phyloP scores from a whole-genome alignment of 2,797 vertebrate genomes.

The Carcharodon carcharias region DNA sequence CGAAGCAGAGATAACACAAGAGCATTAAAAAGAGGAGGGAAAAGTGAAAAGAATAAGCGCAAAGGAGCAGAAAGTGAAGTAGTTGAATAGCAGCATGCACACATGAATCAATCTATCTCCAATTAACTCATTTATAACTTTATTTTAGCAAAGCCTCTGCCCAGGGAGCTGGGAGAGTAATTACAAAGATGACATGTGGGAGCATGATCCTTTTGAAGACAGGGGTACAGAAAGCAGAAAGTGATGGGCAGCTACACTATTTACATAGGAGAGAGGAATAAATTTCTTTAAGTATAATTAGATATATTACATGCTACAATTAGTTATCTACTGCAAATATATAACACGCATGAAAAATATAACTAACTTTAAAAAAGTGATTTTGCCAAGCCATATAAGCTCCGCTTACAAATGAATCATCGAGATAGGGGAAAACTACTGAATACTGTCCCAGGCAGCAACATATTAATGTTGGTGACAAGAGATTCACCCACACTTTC shows the following conservation, averaged over 20 bases:
- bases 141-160: neutral
- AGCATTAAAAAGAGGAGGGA: neutral
- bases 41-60: too few relatives aligned
- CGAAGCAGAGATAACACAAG: neutral
- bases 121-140: neutral
- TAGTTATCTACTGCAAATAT: neutral
- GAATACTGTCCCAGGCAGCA: neutral
- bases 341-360: neutral
- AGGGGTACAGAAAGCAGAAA: neutral
- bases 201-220: neutral
- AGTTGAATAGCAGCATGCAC: neutral
- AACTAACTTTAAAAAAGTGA: neutral
- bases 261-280: neutral
- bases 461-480: neutral
- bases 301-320: neutral
- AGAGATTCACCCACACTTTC: neutral
- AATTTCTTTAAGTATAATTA: neutral
- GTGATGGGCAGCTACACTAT: neutral
- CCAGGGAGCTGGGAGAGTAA: neutral
- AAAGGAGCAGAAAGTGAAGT: neutral
- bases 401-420: neutral
- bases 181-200: neutral
- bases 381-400: too few relatives aligned
- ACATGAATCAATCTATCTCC: neutral
- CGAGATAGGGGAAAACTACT: neutral